These are phyloP conservation scores for Phasianus colchicus DNA, from an alignment of 2,113 vertebrate species.

Conservation along the genomic window DNA sequence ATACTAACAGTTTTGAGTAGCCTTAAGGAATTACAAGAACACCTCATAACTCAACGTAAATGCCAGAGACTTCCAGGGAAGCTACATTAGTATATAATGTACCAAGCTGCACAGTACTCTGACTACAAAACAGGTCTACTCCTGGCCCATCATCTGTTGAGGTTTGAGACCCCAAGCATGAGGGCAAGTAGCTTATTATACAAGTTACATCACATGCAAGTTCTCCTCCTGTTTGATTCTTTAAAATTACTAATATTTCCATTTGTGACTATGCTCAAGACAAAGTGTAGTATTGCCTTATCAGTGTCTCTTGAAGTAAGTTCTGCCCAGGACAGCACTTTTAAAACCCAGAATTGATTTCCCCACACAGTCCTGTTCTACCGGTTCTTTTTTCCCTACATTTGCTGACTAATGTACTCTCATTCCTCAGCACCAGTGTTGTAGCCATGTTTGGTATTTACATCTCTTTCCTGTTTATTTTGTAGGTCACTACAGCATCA, in stretches of 20 bases:
- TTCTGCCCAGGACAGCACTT: constrained; percentile 1
- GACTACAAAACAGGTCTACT: not conserved
- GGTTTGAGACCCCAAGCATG: not conserved
- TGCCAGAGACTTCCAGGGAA: not conserved
- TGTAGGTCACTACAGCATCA: constrained; percentile 80
- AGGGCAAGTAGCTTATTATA: not conserved
- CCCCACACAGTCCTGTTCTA: not conserved
- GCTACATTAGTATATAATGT: not conserved
- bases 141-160: not conserved
- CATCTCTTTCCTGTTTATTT: constrained; percentile 29
- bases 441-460: not conserved
- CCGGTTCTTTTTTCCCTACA: not conserved
- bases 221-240: not conserved
- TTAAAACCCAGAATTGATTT: not conserved
- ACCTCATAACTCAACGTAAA: not conserved
- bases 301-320: constrained; percentile 15
- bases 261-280: not conserved
- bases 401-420: not conserved
- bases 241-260: not conserved
- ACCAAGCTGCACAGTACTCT: not conserved
- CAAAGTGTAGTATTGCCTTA: not conserved
- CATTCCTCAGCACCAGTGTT: not conserved
- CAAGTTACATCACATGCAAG: not conserved
- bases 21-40: not conserved
- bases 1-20: not conserved